Evolutionary conservation across 1,140 invertebrate genomes (phyloP), one percentile per base, ranked within the genome.

Genomic region (Drosophila pachea): DNA sequence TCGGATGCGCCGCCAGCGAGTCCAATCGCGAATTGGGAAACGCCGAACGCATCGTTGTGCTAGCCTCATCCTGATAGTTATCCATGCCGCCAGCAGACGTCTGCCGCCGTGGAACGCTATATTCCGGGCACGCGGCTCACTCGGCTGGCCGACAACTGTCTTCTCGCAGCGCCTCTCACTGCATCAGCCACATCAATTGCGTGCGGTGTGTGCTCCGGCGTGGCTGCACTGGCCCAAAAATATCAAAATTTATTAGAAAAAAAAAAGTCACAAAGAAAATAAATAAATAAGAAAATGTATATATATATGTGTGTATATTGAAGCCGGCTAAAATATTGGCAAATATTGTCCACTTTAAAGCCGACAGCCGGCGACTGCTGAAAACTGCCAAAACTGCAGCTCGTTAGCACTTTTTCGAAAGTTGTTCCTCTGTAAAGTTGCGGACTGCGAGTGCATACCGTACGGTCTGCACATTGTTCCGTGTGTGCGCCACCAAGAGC

Each of bases 11-110:
- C 12, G 82, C 74, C 50, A 89, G 58, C 35, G 87, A 89, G 22
- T 82, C 87, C 47, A 89, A 67, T 7, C 87, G 87, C 11, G 87
- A 88, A 38, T 89, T 89, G 48, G 87, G 87, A 59, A 89, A 89
- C 42, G 73, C 87, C 32, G 87, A 79, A 48, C 87, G 84, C 69
- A 88, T 49, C 32, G 87, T 89, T 11, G 78, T 87, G 7, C 78
- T 74, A 35, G 67, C 87, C 40, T 43, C 40, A 81, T 88, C 84
- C 67, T 73, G 72, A 77, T 87, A 87, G 49, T 72, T 76, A 62
- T 87, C 87, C 60, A 65, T 72, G 56, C 66, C 64, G 56, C 65
- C 68, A 40, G 67, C 64, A 50, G 74, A 70, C 64, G 79, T 22
- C 22, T 22, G 65, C 73, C 78, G 77, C 50, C 83, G 68, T 67